Evolutionary conservation across 2,888 invertebrate genomes (phyloP).

Genomic region (Tetrapedia diversipes): DNA sequence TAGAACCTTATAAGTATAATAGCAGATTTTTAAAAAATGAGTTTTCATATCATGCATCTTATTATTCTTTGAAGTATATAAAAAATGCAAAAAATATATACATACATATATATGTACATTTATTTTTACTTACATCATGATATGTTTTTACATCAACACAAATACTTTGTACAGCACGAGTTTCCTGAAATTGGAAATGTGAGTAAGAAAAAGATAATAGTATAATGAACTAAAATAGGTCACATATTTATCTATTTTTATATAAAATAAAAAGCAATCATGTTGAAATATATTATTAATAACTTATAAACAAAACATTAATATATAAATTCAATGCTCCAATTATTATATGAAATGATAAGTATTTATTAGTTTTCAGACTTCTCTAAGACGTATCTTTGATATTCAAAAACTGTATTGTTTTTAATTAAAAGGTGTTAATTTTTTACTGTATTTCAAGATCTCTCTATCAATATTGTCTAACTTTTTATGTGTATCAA

Average conservation of each 20-base stretch:
- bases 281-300: constrained; percentile 22
- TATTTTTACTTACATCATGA: constrained; percentile 43
- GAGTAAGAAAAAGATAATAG: no score
- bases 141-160: constrained; percentile 23
- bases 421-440: constrained; percentile 53
- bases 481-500: constrained; percentile 40
- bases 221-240: no score
- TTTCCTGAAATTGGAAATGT: constrained; percentile 55
- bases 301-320: constrained; percentile 5
- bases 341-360: constrained; percentile 9
- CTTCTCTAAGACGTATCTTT: constrained; percentile 32
- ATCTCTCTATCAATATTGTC: constrained; percentile 65
- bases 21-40: no score
- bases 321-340: neutral
- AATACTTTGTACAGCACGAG: constrained; percentile 18
- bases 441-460: constrained; percentile 52
- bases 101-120: no score
- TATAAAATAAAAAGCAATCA: constrained; percentile 52
- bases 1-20: no score
- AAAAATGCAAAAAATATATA: no score
- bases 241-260: constrained; percentile 3
- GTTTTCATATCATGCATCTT: no score
- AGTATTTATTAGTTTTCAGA: constrained; percentile 10
- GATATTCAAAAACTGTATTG: constrained; percentile 28
- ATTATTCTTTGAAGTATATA: no score